A percentile compares a stretch with the other conserved stretches of the same genome.
These are phyloP conservation scores for Thaleichthys pacificus DNA, from an alignment of 2,797 vertebrate species.

Conservation along the genomic window DNA sequence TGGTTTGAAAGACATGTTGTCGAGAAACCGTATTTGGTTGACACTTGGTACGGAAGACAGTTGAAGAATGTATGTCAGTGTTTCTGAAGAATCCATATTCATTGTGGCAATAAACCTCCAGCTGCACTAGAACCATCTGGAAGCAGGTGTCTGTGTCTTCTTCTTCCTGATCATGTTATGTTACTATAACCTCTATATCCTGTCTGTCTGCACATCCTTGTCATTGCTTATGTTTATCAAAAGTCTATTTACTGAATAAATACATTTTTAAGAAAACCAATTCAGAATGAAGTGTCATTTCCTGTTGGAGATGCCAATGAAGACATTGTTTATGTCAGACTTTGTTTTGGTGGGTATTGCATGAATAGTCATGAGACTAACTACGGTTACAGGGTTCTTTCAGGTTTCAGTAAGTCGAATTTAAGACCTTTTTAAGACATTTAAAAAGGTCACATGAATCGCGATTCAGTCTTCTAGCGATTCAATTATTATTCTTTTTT, in stretches of 20 bases:
- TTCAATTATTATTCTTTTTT: no score
- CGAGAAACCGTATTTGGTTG: background rate
- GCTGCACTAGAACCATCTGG: background rate
- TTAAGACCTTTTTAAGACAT: background rate
- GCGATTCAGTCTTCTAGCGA: no score
- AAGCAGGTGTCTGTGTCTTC: background rate
- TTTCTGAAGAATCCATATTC: slow-evolving; percentile 16
- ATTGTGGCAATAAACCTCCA: slow-evolving; percentile 22
- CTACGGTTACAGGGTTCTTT: background rate
- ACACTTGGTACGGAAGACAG: background rate
- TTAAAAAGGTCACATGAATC: no score
- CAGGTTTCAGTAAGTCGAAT: no score
- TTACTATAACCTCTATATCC: slow-evolving; percentile 51
- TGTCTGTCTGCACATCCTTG: slow-evolving; percentile 70
- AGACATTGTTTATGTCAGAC: no score
- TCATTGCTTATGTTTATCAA: slow-evolving; percentile 76
- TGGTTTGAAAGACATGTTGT: no score
- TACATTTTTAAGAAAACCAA: slow-evolving; percentile 57
- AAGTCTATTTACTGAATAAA: slow-evolving; percentile 91
- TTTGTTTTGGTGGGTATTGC: background rate
- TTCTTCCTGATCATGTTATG: slow-evolving; percentile 31
- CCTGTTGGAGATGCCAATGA: background rate
- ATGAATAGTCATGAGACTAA: background rate
- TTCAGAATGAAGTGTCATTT: slow-evolving; percentile 33
- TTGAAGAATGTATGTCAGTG: background rate